Evolutionary conservation across 2,113 vertebrate genomes (phyloP).

Genomic region (human): GRCh38 chr2:172887001-172887500

Average conservation of each 20-base stretch:
- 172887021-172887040: too few species aligned
- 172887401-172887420: neutral
- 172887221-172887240: neutral
- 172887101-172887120: too few species aligned
- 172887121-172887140: too few species aligned
- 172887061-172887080: too few species aligned
- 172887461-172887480: neutral
- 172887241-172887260: neutral
- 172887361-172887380: neutral
- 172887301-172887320: neutral
- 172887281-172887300: neutral
- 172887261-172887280: constrained; percentile 12
- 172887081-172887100: too few species aligned
- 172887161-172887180: too few species aligned
- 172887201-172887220: too few species aligned
- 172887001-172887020: too few species aligned
- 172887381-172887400: neutral
- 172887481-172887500: neutral
- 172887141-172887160: accelerated
- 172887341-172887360: neutral
- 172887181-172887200: too few species aligned
- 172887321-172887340: constrained; percentile 7
- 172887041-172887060: too few species aligned
- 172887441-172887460: neutral
- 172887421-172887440: neutral